A percentile compares a stretch with the other conserved stretches of the same genome.
Conservation (phyloP, 1,140 invertebrate genomes). For the Mizuhopecten yessoensis region DNA sequence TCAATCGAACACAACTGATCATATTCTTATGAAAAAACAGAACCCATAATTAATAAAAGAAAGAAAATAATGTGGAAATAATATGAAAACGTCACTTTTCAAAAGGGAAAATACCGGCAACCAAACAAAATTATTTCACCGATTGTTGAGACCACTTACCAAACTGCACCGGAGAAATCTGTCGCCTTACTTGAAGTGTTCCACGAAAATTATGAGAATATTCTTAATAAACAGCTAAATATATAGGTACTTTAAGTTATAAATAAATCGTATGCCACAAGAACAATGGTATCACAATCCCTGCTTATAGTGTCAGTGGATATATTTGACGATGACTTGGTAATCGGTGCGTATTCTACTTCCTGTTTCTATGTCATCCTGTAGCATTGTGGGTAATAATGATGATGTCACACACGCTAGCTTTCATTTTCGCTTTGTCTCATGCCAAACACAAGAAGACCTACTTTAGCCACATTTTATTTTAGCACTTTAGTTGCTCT, state of each 20-base stretch:
- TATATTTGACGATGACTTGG: conserved; percentile 55
- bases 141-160: conserved; percentile 1
- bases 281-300: conserved; percentile 39
- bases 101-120: conserved; percentile 24
- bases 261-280: conserved; percentile 40
- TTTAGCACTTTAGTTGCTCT: too few relatives aligned
- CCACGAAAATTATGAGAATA: conserved; percentile 6
- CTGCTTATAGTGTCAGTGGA: conserved; percentile 2
- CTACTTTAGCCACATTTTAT: too few relatives aligned
- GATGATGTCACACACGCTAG: neutral
- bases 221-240: neutral
- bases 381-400: conserved; percentile 45
- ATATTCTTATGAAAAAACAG: neutral
- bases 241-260: neutral
- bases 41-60: neutral
- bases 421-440: conserved; percentile 38
- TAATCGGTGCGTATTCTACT: conserved; percentile 53
- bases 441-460: too few relatives aligned
- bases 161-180: conserved; percentile 37
- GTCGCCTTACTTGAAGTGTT: neutral
- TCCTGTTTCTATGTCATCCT: conserved; percentile 57
- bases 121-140: conserved; percentile 23
- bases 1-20: neutral
- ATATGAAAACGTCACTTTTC: neutral
- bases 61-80: conserved; percentile 45